Evolutionary conservation across 2,113 vertebrate species (phyloP), one percentile per base, ranked within the genome.

Genomic region (Sardina pilchardus): DNA sequence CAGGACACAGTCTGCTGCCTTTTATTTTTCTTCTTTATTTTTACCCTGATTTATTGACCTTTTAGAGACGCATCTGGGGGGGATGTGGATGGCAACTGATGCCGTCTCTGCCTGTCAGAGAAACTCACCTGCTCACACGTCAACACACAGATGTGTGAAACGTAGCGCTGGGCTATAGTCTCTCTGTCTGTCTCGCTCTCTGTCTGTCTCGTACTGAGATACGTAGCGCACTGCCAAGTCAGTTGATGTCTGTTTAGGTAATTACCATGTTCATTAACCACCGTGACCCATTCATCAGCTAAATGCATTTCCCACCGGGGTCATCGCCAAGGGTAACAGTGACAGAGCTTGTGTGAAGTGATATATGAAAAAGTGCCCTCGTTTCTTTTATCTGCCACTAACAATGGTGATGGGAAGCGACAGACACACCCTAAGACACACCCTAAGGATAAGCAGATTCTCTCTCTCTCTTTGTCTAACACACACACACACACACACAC

Each of bases 181-280:
- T 47, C 9, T 47, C 50, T 50, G 14, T 50, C 48, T 50, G 9
- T 50, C 48, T 50, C 1, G 17, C 48, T 50, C 48, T 17, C 48
- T 50, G 14, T 67, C 21, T 67, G 21, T 67, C 26, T 26, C 59
- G 26, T 24, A 67, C 59, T 9, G 59, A 30, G 24, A 67, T 9
- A 14, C 2, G 24, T 10, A n/a, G 10, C 4, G n/a, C n/a, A 67
- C 6, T 67, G 59, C n/a, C 59, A n/a, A 67, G 59, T 67, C 59
- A 67, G 59, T 67, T 67, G 4, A 67, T 67, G n/a, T 67, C 24
- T 67, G 59, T 67, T n/a, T 67, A 30, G 59, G 59, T 67, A 67
- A 67, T 67, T 67, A 67, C 59, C n/a, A 26, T 67, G 59, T 67
- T 67, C 59, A 67, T 67, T 67, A 67, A 67, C 59, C 59, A 67